phyloP scores from a whole-genome alignment of 2,888 invertebrate species.

The Tetheella fluctuosa region DNA sequence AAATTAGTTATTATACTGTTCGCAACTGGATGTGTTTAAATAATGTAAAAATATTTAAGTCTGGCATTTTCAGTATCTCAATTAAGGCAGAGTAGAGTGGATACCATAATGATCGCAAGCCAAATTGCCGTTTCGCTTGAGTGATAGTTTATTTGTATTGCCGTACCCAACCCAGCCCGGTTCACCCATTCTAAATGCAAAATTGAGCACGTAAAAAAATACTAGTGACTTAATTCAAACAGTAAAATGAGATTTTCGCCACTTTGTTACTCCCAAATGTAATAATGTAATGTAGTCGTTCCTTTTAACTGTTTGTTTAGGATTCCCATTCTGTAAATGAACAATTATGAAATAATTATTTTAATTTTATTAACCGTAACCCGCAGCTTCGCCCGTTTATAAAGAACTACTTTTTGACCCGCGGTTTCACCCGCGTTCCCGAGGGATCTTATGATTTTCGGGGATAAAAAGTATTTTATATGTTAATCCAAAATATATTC shows the following conservation, averaged over 20 bases:
- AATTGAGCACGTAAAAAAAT: constrained; percentile 4
- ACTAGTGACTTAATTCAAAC: not conserved
- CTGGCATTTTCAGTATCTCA: not conserved
- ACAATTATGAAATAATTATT: not conserved
- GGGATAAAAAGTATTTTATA: too few relatives aligned
- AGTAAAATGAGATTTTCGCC: not conserved
- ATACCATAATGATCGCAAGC: constrained; percentile 1
- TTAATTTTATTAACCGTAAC: not conserved
- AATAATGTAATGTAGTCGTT: not conserved
- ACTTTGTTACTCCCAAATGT: constrained; percentile 1
- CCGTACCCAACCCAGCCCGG: not conserved
- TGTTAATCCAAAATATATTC: too few relatives aligned
- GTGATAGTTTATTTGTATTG: constrained; percentile 12
- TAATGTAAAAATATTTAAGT: not conserved
- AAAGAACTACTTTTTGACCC: too few relatives aligned
- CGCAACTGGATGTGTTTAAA: not conserved
- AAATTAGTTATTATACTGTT: not conserved
- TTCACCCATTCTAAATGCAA: constrained; percentile 1
- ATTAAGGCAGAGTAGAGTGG: not conserved
- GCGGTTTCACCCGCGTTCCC: too few relatives aligned
- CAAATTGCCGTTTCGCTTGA: constrained; percentile 3
- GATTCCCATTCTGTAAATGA: not conserved
- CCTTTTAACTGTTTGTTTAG: constrained; percentile 6
- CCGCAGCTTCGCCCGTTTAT: not conserved
- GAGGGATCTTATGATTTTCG: too few relatives aligned